These are phyloP conservation scores for Epinephelus malabaricus DNA, from an alignment of 2,797 vertebrate genomes.

Conservation along the genomic window DNA sequence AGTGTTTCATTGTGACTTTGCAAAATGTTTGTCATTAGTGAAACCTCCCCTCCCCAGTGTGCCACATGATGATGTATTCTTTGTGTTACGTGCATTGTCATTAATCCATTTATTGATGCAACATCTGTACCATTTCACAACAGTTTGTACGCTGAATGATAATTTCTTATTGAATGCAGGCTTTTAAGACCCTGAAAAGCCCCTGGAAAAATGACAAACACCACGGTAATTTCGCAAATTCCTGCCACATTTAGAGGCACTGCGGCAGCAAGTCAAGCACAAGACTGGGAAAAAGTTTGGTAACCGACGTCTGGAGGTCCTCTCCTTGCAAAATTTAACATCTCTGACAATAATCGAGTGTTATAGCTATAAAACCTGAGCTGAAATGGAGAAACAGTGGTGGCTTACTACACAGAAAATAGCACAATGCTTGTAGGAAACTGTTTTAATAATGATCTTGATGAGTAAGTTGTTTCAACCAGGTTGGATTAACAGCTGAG, in stretches of 20 bases:
- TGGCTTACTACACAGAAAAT: neutral
- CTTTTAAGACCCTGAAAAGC: neutral
- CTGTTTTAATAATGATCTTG: slow-evolving; percentile 19
- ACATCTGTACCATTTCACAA: slow-evolving; percentile 54
- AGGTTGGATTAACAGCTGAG: slow-evolving; percentile 38
- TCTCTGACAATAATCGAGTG: neutral
- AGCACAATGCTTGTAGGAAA: neutral
- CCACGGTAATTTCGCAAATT: neutral
- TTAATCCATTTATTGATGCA: slow-evolving; percentile 61
- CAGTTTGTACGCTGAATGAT: slow-evolving; percentile 26
- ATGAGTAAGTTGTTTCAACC: slow-evolving; percentile 18
- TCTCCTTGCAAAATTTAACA: neutral
- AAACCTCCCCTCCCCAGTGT: slow-evolving; percentile 4
- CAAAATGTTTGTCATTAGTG: slow-evolving; percentile 29
- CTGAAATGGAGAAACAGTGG: neutral
- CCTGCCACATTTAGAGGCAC: slow-evolving; percentile 5
- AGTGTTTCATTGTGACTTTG: slow-evolving; percentile 25
- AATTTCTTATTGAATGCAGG: neutral
- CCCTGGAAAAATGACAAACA: slow-evolving; percentile 10
- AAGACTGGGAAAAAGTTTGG: neutral
- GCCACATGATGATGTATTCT: slow-evolving; percentile 26
- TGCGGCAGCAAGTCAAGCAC: slow-evolving; percentile 3
- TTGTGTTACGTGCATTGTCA: slow-evolving; percentile 39
- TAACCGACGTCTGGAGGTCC: neutral
- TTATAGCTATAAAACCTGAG: neutral